Base-by-base conservation (phyloP, 1,140 invertebrate species). In the Drosophila rufa region DNA sequence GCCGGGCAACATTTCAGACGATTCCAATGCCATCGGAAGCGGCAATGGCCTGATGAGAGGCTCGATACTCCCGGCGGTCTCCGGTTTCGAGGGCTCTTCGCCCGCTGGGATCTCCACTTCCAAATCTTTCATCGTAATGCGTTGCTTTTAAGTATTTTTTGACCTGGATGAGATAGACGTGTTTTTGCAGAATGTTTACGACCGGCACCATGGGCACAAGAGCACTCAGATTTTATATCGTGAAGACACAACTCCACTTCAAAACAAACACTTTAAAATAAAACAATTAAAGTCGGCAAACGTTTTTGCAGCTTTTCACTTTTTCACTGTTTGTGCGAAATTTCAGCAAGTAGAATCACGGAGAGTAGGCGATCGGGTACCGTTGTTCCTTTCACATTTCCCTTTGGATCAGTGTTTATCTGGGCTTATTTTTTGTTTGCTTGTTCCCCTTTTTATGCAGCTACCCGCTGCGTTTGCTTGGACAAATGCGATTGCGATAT, bases 121-220 rank as follows among this genome's bases (percentile, higher is more conserved):
- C 74, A 61, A 57, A 77, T 61, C 74, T 69, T 68, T 77, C 64
- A 77, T 77, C 56, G 64, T 77, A 47, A 15, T 42, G 55, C 42
- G 70, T 75, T 53, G 46, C 53, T 75, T 75, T 75, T n/a, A 75
- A 74, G 42, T 48, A 48, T 17, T 55, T 74, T 27, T 75, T 75
- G 43, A 53, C 38, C 17, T 47, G 48, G 17, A 43, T 50, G n/a
- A 45, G 45, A n/a, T 50, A 73, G 46, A 73, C 15, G 55, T 50
- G 67, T 17, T 71, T 73, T 60, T 60, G 53, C 19, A 59, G 38
- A 38, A 73, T 50, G 33, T 51, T 73, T 60, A 73, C 70, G 51
- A 51, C 58, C 55, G 68, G 70, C 45, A 74, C 70, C 70, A 74
- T 74, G 70, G 68, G 51, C 70, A 74, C 70, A 50, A 74, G 51